These are phyloP conservation scores for Danaus chrysippus DNA, from an alignment of 2,888 invertebrate species.

Conservation along the genomic window DNA sequence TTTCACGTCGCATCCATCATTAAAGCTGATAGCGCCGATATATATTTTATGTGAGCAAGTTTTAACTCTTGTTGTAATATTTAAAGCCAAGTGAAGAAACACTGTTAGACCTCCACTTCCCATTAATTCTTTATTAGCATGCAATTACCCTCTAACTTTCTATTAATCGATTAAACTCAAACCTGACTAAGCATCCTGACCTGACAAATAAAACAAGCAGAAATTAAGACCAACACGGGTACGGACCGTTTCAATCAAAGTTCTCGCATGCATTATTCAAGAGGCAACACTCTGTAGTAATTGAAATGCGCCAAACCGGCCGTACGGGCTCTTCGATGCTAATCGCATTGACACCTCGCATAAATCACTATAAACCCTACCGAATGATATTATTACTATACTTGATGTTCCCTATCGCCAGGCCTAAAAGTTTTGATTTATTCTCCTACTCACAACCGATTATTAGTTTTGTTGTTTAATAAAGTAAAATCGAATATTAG, in stretches of 20 bases:
- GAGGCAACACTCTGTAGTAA: slow-evolving; percentile 45
- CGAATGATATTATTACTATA: slow-evolving; percentile 32
- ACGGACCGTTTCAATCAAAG: slow-evolving; percentile 56
- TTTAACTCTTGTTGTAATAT: too few species aligned
- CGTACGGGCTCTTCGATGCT: slow-evolving; percentile 52
- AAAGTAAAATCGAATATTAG: not conserved
- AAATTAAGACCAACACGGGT: slow-evolving; percentile 47
- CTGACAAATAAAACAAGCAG: slow-evolving; percentile 46
- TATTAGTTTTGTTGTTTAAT: not conserved
- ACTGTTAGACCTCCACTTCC: too few species aligned
- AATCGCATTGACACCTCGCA: slow-evolving; percentile 53
- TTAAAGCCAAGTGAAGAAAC: too few species aligned
- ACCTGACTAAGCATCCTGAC: slow-evolving; percentile 34
- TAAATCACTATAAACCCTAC: slow-evolving; percentile 48
- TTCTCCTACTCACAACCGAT: not conserved
- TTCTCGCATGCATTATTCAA: slow-evolving; percentile 56
- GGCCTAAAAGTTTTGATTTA: slow-evolving; percentile 6
- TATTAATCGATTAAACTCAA: slow-evolving; percentile 17
- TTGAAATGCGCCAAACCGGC: slow-evolving; percentile 55
- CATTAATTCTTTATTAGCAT: too few species aligned
- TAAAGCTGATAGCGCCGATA: too few species aligned
- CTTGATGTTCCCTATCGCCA: not conserved
- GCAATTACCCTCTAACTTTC: not conserved
- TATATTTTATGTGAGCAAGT: too few species aligned
- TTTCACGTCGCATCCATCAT: too few species aligned